Evolutionary conservation across 1,140 invertebrate species (phyloP).

Genomic region (Thaumatotibia leucotreta): DNA sequence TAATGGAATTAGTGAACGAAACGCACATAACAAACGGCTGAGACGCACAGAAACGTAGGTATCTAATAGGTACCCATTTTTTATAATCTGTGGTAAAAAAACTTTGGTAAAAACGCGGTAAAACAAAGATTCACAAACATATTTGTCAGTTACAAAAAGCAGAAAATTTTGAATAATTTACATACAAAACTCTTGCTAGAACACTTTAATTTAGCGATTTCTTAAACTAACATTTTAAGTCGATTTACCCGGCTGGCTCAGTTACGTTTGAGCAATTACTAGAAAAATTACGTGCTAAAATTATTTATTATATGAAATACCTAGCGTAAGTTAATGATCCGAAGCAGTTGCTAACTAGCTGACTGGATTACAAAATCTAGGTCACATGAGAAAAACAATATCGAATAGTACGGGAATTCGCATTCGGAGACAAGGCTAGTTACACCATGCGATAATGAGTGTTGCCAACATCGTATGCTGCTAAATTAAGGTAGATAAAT

Average conservation of each 20-base stretch:
- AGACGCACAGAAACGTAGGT: neutral
- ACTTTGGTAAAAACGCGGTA: neutral
- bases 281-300: neutral
- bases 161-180: too few relatives aligned
- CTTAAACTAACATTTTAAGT: too few relatives aligned
- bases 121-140: neutral
- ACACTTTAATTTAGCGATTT: too few relatives aligned
- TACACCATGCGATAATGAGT: conserved; percentile 44
- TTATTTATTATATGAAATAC: neutral
- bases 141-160: too few relatives aligned
- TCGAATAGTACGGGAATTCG: conserved; percentile 3
- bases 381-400: neutral
- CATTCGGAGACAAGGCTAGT: conserved; percentile 39
- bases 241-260: too few relatives aligned
- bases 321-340: neutral
- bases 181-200: too few relatives aligned
- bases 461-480: neutral
- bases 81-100: neutral
- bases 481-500: too few relatives aligned
- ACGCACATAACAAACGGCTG: conserved; percentile 1
- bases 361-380: neutral
- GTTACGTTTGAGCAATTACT: neutral
- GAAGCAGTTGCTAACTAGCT: neutral
- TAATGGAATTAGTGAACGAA: conserved; percentile 9
- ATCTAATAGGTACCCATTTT: too few relatives aligned